Base-by-base conservation (phyloP, 2,113 vertebrate species). In the Carassius gibelio region DNA sequence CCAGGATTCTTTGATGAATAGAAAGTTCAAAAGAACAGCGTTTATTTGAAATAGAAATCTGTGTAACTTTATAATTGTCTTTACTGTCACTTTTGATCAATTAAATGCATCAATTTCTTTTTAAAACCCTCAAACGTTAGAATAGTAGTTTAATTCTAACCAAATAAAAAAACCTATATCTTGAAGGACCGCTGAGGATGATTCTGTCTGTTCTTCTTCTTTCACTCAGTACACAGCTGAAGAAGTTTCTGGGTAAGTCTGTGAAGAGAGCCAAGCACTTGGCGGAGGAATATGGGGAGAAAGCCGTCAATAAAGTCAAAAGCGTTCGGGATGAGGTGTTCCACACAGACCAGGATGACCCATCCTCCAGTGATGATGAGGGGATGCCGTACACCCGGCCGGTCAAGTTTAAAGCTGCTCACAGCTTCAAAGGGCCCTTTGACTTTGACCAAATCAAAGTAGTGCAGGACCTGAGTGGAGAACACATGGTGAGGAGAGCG, bases 301-400 rank as follows among this genome's bases (percentile, higher is more conserved):
- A 96, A 85, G 98, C 98, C 2, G 98, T 99, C 74, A 99, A 99
- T 93, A 99, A 99, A 92, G 98, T 99, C 82, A 99, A 98, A 91
- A 99, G 98, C 52, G 98, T 99, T 85, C 95, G 98, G 79, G 98
- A 99, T 0, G 98, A 99, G 96, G 98, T 99, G 38, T 99, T 99
- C 89, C 98, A 99, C 80, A 98, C 96, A 45, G 98, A 99, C 92
- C 97, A 95, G 88, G 98, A 99, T 4, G 98, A 99, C 91, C 97
- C 97, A 3, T 99, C 98, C 19, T 99, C 98, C 42, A 99, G 97
- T 89, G 98, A 99, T 45, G 98, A 99, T 81, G 98, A 99, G 92
- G 98, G 98, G 50, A 99, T 99, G 98, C 98, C 98, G 0, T 99
- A 99, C 89, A 99, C 98, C 11, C 93, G 98, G 88, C 97, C 96